A percentile compares a stretch with the other conserved stretches of the same genome.
Evolutionary conservation across 2,888 invertebrate species (phyloP).

Genomic region (Augiades crinisus): DNA sequence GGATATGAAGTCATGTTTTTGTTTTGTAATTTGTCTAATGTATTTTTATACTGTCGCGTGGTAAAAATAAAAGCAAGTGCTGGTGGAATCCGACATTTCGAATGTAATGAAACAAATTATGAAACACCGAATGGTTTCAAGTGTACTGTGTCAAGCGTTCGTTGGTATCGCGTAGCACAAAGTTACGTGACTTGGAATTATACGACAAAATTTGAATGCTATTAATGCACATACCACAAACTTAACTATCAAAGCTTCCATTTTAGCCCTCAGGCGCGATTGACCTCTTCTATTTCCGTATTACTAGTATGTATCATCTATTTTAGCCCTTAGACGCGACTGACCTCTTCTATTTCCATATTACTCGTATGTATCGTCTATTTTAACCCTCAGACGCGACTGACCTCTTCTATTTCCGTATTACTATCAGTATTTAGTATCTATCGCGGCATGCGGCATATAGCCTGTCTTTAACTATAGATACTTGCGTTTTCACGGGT

Average conservation of each 20-base stretch:
- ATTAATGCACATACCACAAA: background rate
- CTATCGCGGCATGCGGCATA: too few species aligned
- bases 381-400: background rate
- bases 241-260: background rate
- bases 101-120: too few species aligned
- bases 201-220: conserved; percentile 54
- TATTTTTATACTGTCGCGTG: background rate
- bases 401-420: background rate
- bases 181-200: conserved; percentile 61
- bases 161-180: conserved; percentile 37
- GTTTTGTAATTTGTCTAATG: background rate
- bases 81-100: background rate
- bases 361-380: too few species aligned
- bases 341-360: background rate
- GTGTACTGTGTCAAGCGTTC: too few species aligned
- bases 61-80: background rate
- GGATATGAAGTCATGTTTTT: background rate
- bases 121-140: too few species aligned
- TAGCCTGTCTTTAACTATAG: too few species aligned
- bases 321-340: background rate
- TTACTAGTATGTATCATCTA: too few species aligned
- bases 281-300: background rate
- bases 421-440: too few species aligned
- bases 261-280: background rate
- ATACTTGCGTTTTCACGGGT: too few species aligned